Base-by-base conservation (phyloP, 2,113 vertebrate genomes). In the Elephas maximus region DNA sequence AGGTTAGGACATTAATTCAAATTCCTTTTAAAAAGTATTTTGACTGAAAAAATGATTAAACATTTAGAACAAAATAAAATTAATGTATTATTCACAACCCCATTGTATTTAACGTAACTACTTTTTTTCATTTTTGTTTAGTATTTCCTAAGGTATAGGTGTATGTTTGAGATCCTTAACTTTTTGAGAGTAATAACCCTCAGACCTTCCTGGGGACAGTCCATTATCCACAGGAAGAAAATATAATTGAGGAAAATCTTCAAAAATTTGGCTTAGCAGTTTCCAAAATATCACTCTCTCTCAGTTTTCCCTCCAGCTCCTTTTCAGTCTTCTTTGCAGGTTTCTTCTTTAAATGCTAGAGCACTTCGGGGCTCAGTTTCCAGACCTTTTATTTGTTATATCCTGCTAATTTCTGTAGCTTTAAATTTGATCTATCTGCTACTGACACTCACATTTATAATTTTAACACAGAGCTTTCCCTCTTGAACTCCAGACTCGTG, bases 161-260 rank as follows among this genome's bases (percentile, higher is more conserved):
- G 37, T 30, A 45, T 67, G 44, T 33, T 57, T 95, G 63, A 86
- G n/a, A 53, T 91, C 37, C 91, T 95, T 95, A 93, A 89, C 44
- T 78, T 74, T 79, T 17, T 1, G 37, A 15, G 51, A 89, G n/a
- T 86, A 69, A 83, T 69, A 9, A 78, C 20, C 33, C 7, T 53
- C 82, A 76, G 73, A 45, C 28, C 45, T 88, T 78, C 44, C 7
- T 67, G 37, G 17, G 23, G 80, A 91, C 12, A 67, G 45, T 81
- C 30, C 8, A 15, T 60, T n/a, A 91, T 41, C 26, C 28, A 41
- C 4, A 67, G 53, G 57, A 74, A 78, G 18, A 41, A 4, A 26
- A 20, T 3, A 9, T 65, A 18, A 33, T 65, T 60, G 44, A 57
- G 30, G 63, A 63, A 30, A 95, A 45, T 57, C 53, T 90, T 93